Evolutionary conservation across 2,888 invertebrate species (phyloP).

Genomic region (Ypsolopha scabrella): DNA sequence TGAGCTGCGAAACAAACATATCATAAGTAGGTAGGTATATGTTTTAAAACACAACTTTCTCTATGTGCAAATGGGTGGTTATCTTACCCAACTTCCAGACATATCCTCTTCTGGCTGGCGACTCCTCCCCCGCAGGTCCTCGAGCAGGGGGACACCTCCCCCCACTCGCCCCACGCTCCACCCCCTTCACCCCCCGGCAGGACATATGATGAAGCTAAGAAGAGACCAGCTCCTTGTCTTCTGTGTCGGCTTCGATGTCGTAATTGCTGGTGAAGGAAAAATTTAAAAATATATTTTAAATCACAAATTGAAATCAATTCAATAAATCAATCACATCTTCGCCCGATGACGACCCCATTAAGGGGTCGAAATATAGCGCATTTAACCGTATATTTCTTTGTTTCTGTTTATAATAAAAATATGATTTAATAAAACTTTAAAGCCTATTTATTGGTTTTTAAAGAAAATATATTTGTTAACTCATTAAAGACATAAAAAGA

Average conservation of each 20-base stretch:
- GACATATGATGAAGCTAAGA: constrained; percentile 79
- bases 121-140: constrained; percentile 95
- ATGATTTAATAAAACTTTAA: too few species aligned
- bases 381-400: too few species aligned
- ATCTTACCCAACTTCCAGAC: constrained; percentile 72
- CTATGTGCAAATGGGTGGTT: too few species aligned
- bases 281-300: neutral
- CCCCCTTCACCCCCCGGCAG: constrained; percentile 77
- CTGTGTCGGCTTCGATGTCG: constrained; percentile 80
- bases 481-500: too few species aligned
- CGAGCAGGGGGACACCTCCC: constrained; percentile 85
- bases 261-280: constrained; percentile 29
- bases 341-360: too few species aligned
- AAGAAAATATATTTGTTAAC: too few species aligned
- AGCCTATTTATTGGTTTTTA: too few species aligned
- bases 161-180: constrained; percentile 88
- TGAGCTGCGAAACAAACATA: constrained; percentile 53
- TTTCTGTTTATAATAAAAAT: too few species aligned
- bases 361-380: too few species aligned
- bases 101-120: constrained; percentile 84
- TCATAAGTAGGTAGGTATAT: neutral
- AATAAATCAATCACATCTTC: too few species aligned
- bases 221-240: constrained; percentile 81
- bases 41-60: too few species aligned
- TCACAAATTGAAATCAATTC: too few species aligned